Percentiles rank a stretch among this genome's conserved stretches.
phyloP scores from a whole-genome alignment of 2,888 invertebrate genomes.

The Heliothis peltigera region DNA sequence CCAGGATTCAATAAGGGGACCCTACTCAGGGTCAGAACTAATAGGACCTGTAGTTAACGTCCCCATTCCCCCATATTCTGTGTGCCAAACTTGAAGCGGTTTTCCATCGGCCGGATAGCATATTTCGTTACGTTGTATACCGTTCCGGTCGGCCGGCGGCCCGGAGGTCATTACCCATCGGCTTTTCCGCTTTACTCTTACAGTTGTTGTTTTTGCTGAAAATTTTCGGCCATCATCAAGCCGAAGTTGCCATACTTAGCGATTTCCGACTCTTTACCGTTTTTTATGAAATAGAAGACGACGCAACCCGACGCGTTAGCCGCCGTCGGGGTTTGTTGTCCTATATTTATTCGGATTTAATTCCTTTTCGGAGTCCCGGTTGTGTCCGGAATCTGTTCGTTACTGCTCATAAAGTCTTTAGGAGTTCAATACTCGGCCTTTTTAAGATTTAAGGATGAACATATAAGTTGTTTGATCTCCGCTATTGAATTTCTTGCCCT shows the following conservation, averaged over 20 bases:
- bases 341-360: conserved; percentile 54
- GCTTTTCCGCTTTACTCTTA: conserved; percentile 63
- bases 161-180: conserved; percentile 67
- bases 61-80: conserved; percentile 41
- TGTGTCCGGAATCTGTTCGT: conserved; percentile 44
- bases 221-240: conserved; percentile 58
- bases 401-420: conserved; percentile 52
- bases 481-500: conserved; percentile 35
- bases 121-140: conserved; percentile 66
- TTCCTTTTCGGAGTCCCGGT: conserved; percentile 40
- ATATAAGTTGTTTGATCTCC: conserved; percentile 54
- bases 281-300: conserved; percentile 53
- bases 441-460: conserved; percentile 53
- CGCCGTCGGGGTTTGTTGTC: conserved; percentile 46
- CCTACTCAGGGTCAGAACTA: conserved; percentile 27
- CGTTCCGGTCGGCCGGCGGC: conserved; percentile 63
- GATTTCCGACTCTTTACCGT: conserved; percentile 53
- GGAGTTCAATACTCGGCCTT: conserved; percentile 40
- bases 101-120: conserved; percentile 56
- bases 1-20: conserved; percentile 28
- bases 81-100: conserved; percentile 50
- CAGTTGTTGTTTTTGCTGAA: conserved; percentile 59
- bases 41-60: conserved; percentile 44
- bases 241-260: conserved; percentile 55
- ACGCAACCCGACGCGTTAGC: conserved; percentile 35